Base-by-base conservation (phyloP, 2,113 vertebrate genomes). In the Grantiella picta region DNA sequence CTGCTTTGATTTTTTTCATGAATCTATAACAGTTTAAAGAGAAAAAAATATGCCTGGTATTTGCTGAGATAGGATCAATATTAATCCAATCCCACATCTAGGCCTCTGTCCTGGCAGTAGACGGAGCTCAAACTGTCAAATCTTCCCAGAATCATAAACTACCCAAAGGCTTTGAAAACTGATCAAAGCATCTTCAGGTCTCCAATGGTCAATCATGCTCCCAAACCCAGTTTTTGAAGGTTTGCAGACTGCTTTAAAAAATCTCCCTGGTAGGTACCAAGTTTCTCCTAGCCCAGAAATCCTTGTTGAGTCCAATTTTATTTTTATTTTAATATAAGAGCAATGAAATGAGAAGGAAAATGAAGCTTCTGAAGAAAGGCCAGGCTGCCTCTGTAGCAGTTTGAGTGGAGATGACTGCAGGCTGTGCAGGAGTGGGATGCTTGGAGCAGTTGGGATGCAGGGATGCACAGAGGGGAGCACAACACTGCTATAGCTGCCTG, bases 31-130 rank as follows among this genome's bases (percentile, higher is more conserved):
- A 65, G 77, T 87, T 93, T 91, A 87, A 92, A 90, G 47, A 35
- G 84, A 79, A 92, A 87, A 87, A 94, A 68, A 35, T 1, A 69
- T 1, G 44, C 83, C 59, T 53, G 31, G 44, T 80, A 77, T 94
- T 90, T 93, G 82, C 81, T 75, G 69, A 94, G 83, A 93, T 96
- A 72, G 63, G 86, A 96, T 93, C 86, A 88, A 89, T 94, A 92
- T 94, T 90, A 96, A 93, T 94, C 89, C 82, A 94, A 60, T 89
- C 72, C 83, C 66, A 60, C 35, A 94, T 80, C 86, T 73, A 84
- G 81, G 57, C n/a, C 64, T 91, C 68, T 90, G 82, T 71, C 86
- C 82, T 86, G 91, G 64, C 84, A 92, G 87, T 91, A 96, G 95
- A 92, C 0, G 2, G 64, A 91, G 52, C 85, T 91, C 89, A 75